phyloP scores from a whole-genome alignment of 2,797 vertebrate species.

The Muscicapa striata region DNA sequence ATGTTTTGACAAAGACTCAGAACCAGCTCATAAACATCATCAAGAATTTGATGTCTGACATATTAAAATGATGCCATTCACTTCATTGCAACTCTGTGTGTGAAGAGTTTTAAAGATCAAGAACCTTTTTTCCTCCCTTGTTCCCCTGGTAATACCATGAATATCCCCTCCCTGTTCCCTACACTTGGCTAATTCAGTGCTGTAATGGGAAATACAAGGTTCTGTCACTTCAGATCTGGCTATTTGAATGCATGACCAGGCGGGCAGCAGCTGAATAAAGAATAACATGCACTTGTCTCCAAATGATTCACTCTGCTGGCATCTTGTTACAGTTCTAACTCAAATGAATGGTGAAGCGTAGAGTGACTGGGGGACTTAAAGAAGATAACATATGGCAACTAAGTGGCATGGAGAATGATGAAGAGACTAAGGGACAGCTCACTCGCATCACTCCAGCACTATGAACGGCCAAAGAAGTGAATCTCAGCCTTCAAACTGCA shows the following conservation, averaged over 20 bases:
- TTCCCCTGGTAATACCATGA: neutral
- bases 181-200: neutral
- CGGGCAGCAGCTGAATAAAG: slow-evolving; percentile 12
- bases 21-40: neutral
- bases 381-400: neutral
- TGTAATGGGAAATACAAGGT: neutral
- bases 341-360: neutral
- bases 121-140: neutral
- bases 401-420: neutral
- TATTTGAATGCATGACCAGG: slow-evolving; percentile 40
- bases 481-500: neutral
- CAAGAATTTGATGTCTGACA: neutral
- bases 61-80: neutral
- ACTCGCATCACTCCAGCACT: neutral
- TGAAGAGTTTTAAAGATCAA: neutral
- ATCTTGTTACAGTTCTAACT: slow-evolving; percentile 16
- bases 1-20: neutral
- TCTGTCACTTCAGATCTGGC: slow-evolving; percentile 34
- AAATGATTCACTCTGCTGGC: slow-evolving; percentile 33
- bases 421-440: neutral
- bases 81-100: neutral
- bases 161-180: neutral
- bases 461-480: neutral
- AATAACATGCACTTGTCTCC: slow-evolving; percentile 1
- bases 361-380: neutral